phyloP scores from a whole-genome alignment of 1,140 invertebrate genomes.

The Rhopalosiphum padi region DNA sequence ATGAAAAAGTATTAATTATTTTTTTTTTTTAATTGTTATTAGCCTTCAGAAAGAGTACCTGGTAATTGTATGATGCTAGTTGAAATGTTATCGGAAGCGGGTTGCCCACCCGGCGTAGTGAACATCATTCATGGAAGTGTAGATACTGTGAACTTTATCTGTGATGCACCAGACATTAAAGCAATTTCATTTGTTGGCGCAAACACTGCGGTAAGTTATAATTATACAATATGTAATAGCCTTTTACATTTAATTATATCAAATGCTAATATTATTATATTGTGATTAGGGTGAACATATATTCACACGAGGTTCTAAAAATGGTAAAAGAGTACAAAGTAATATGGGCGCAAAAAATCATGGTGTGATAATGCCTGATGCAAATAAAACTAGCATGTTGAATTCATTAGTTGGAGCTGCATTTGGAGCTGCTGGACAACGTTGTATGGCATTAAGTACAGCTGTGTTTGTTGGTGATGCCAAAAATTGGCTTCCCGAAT shows the following conservation, averaged over 20 bases:
- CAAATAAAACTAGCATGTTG: slow-evolving; percentile 95
- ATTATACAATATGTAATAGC: neutral
- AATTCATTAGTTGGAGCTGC: slow-evolving; percentile 95
- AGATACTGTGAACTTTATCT: slow-evolving; percentile 95
- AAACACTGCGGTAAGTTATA: slow-evolving; percentile 78
- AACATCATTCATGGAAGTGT: slow-evolving; percentile 97
- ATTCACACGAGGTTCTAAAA: slow-evolving; percentile 85
- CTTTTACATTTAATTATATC: neutral
- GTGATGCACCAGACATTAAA: slow-evolving; percentile 93
- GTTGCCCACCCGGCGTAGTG: slow-evolving; percentile 90
- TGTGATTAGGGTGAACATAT: slow-evolving; percentile 88
- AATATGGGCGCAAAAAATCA: slow-evolving; percentile 99
- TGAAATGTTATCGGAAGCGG: slow-evolving; percentile 87
- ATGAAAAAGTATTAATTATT: neutral
- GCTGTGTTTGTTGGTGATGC: slow-evolving; percentile 96
- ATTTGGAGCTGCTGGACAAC: slow-evolving; percentile 92
- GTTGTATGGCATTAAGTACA: slow-evolving; percentile 98
- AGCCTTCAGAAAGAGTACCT: slow-evolving; percentile 97
- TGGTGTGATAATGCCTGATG: slow-evolving; percentile 95
- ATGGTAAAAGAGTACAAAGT: slow-evolving; percentile 95
- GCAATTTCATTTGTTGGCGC: slow-evolving; percentile 99
- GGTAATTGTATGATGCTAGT: slow-evolving; percentile 94
- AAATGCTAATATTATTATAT: neutral
- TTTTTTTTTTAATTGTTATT: slow-evolving; percentile 64
- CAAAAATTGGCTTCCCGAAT: slow-evolving; percentile 91